Conservation (phyloP, 1,140 invertebrate genomes). For the Pseudomyrmex flavicornis region DNA sequence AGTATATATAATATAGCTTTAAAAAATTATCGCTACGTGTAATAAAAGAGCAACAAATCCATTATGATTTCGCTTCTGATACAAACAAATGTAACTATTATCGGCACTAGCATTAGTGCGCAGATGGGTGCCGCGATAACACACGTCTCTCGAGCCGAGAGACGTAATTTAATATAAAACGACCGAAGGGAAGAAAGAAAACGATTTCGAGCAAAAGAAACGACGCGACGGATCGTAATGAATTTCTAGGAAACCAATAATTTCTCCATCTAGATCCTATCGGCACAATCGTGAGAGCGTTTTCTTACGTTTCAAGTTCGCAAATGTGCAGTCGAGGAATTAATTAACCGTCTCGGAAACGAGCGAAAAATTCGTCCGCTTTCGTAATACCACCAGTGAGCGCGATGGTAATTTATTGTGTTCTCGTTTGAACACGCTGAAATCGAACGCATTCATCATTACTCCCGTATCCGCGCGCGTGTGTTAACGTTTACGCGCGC, state of each 20-base stretch:
- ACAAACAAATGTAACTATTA: conserved; percentile 51
- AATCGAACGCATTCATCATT: conserved; percentile 42
- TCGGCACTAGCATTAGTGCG: conserved; percentile 18
- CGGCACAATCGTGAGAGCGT: conserved; percentile 8
- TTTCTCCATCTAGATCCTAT: conserved; percentile 55
- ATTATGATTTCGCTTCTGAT: conserved; percentile 12
- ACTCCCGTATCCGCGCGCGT: neutral
- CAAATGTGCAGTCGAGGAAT: conserved; percentile 28
- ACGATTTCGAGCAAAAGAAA: neutral
- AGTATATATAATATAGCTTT: neutral
- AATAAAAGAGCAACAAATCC: conserved; percentile 22
- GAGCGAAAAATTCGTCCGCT: conserved; percentile 20
- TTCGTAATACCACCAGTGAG: conserved; percentile 38
- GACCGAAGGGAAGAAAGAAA: neutral
- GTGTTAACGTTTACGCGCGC: neutral
- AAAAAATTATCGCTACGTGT: conserved; percentile 1
- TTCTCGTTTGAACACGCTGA: conserved; percentile 23
- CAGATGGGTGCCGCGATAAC: conserved; percentile 30
- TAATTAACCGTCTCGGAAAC: conserved; percentile 43
- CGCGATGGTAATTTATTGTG: conserved; percentile 47
- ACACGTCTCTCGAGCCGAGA: neutral
- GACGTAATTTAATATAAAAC: conserved; percentile 27
- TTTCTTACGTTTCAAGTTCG: conserved; percentile 52
- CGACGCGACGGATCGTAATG: conserved; percentile 32
- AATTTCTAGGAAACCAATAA: conserved; percentile 57